Evolutionary conservation across 2,888 invertebrate genomes (phyloP), one percentile per base, ranked within the genome.

Genomic region (Glyphotaelius pellucidus): DNA sequence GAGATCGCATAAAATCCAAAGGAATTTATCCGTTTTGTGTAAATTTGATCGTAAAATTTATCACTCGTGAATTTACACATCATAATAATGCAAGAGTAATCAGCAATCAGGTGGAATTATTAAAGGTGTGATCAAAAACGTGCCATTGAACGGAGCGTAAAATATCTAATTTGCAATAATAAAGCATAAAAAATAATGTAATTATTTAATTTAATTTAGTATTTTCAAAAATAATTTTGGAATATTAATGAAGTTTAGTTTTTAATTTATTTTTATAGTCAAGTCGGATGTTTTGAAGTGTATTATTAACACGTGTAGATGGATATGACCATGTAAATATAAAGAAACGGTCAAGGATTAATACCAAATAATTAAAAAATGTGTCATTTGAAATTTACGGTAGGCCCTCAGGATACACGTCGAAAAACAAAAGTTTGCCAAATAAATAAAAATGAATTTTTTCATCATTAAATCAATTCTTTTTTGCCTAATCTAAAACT

Each of bases 21-120:
- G 2, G n/a, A 67, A 67, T n/a, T 67, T 67, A 67, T 67, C 25
- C 67, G 25, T n/a, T 67, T 67, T 67, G 67, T 7, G 67, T 67
- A 67, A 67, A 67, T 67, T 67, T 67, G 67, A 67, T 67, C 67
- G n/a, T 67, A 67, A 67, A 67, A 67, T 67, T 67, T 67, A 67
- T 67, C n/a, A 67, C 25, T 67, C 67, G 9, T 25, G n/a, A 67
- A 67, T 67, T 67, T 67, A 67, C 67, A 67, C 67, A 67, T 67
- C 25, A 67, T 67, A 67, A 67, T 67, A 67, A 67, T 67, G 67
- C 67, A 25, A 67, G n/a, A 67, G 25, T 9, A 25, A 67, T 25
- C 67, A 67, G 2, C 12, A 42, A 42, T 42, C 25, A 9, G 67
- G 25, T 7, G 67, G 9, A 25, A 25, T 25, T 25, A 67, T 67